Evolutionary conservation across 2,797 vertebrate species (phyloP).

Genomic region (Falco peregrinus): DNA sequence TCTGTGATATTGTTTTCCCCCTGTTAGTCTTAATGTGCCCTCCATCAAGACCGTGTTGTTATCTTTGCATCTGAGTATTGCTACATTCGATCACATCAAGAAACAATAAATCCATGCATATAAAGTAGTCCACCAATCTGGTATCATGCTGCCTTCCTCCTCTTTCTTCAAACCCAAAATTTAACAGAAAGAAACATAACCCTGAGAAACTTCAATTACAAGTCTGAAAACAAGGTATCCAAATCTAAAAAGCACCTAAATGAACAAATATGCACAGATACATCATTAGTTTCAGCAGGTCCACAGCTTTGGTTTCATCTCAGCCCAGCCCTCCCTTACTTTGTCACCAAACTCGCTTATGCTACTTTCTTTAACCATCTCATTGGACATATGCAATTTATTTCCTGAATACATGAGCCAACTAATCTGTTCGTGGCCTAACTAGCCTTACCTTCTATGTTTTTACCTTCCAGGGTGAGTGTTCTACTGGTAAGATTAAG

Average conservation of each 20-base stretch:
- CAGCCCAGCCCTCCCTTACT: background rate
- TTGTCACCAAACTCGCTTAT: background rate
- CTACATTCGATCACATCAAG: background rate
- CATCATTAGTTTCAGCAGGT: background rate
- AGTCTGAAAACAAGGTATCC: background rate
- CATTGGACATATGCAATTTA: background rate
- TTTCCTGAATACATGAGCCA: background rate
- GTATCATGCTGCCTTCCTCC: background rate
- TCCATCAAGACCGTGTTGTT: background rate
- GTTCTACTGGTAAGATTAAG: background rate
- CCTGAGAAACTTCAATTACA: background rate
- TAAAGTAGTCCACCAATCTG: background rate
- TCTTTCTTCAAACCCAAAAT: background rate
- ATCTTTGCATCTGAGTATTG: background rate
- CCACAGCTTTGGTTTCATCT: background rate
- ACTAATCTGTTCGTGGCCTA: background rate
- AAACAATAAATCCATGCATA: background rate
- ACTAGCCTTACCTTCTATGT: background rate
- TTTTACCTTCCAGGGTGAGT: background rate
- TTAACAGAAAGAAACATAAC: background rate
- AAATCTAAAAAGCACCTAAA: background rate
- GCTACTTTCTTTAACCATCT: background rate
- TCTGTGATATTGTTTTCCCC: background rate
- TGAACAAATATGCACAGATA: background rate
- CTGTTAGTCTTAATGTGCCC: background rate